Evolutionary conservation across 2,113 vertebrate species (phyloP).

Genomic region (Chitala chitala): DNA sequence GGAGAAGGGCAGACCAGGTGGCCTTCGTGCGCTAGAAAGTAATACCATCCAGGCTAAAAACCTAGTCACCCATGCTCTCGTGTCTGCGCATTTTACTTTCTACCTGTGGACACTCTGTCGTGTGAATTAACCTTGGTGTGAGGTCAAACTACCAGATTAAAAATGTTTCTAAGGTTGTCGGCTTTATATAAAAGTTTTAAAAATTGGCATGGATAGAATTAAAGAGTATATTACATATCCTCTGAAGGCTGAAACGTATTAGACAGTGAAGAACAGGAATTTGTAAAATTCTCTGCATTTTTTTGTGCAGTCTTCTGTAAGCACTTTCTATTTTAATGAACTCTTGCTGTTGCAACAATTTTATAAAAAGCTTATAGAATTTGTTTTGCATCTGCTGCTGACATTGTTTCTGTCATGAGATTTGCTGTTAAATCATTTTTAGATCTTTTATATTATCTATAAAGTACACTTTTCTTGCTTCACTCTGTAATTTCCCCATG

Average conservation of each 20-base stretch:
- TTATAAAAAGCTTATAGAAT: neutral
- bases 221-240: no score
- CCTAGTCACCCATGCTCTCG: constrained; percentile 31
- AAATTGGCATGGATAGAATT: no score
- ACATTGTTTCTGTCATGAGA: no score
- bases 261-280: no score
- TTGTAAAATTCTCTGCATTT: no score
- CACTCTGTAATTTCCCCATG: neutral
- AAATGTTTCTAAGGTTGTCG: neutral
- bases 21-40: constrained; percentile 12
- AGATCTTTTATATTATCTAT: no score
- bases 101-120: constrained; percentile 32
- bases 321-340: neutral
- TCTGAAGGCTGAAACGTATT: no score
- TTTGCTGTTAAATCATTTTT: no score
- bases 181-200: no score
- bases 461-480: no score
- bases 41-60: constrained; percentile 13
- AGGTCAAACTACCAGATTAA: neutral
- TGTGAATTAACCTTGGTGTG: constrained; percentile 26
- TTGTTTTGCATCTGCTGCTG: no score
- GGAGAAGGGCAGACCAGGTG: neutral
- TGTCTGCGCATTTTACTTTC: constrained; percentile 19
- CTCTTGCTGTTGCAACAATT: neutral
- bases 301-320: neutral